Base-by-base conservation (phyloP, 2,797 vertebrate genomes). In the Diceros bicornis region DNA sequence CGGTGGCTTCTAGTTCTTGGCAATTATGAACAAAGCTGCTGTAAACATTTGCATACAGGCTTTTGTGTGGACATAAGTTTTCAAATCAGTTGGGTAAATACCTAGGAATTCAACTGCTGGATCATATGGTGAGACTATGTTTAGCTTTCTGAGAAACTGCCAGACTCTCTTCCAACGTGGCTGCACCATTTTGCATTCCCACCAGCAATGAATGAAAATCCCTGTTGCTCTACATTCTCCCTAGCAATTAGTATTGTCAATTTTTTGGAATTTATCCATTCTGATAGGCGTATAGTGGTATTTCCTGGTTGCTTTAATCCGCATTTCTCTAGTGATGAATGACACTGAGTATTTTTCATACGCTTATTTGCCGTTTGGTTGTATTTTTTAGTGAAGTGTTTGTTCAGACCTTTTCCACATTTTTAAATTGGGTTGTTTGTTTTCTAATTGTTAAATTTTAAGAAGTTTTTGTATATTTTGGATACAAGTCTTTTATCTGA, bases 51-150 rank as follows among this genome's bases (percentile, higher is more conserved):
- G 14, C 41, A 64, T 5, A 2, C n/a, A 3, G 75, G 81, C 81
- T 91, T 95, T 91, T 89, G 86, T 91, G 95, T 7, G 83, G 64
- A 85, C 94, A 61, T 81, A 84, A 3, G 92, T 68, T 94, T 84
- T 61, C 82, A 34, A 18, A 52, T 74, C 66, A 27, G 78, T 82
- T 89, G 96, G 62, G 90, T 91, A 83, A 91, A 93, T 8, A 89
- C 92, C 83, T 91, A 59, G 94, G 47, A 61, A 27, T 71, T 71
- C 82, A 23, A 55, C 91, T 29, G 86, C 71, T 3, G 25, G 71
- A 29, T 86, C 78, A 55, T 44, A 85, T 62, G 96, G 61, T 4
- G 20, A 0, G 29, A 11, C 77, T 89, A 20, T 41, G 94, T 41
- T 91, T 66, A 68, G 94, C 92, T 37, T 9, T 17, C 20, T 34